Evolutionary conservation across 2,888 invertebrate genomes (phyloP).

Genomic region (Nomada fucata): DNA sequence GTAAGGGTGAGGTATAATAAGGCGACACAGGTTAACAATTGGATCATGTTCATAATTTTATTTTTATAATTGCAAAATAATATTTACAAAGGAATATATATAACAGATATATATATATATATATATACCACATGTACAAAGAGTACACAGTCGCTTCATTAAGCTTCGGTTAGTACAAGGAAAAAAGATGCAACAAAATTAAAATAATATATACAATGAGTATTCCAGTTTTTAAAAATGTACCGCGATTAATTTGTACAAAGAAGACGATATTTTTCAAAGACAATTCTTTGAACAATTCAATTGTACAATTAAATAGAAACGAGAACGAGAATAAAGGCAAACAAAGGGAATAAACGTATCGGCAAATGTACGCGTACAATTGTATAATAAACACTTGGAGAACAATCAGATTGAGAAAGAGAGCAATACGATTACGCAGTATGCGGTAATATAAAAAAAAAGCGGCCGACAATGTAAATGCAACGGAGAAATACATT

Average conservation of each 20-base stretch:
- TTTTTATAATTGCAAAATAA: conserved; percentile 69
- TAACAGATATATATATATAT: conserved; percentile 7
- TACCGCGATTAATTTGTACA: conserved; percentile 50
- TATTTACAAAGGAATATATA: conserved; percentile 73
- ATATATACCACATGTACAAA: conserved; percentile 64
- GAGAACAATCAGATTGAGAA: background rate
- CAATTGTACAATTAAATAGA: conserved; percentile 12
- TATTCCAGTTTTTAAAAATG: conserved; percentile 53
- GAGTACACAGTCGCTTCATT: conserved; percentile 65
- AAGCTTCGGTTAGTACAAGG: conserved; percentile 49
- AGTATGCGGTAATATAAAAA: conserved; percentile 22
- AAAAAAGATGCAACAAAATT: conserved; percentile 29
- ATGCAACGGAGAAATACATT: conserved; percentile 68
- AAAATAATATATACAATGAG: conserved; percentile 69
- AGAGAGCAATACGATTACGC: conserved; percentile 13
- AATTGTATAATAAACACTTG: conserved; percentile 13
- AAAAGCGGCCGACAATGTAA: conserved; percentile 47
- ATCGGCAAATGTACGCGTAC: background rate
- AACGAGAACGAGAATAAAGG: background rate
- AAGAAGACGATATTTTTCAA: conserved; percentile 16
- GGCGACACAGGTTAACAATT: background rate
- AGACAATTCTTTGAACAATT: conserved; percentile 15
- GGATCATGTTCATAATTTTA: conserved; percentile 68
- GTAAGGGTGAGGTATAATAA: background rate
- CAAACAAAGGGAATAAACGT: background rate